Evolutionary conservation across 2,888 invertebrate species (phyloP), one percentile per base, ranked within the genome.

Genomic region (Euclidia mi): DNA sequence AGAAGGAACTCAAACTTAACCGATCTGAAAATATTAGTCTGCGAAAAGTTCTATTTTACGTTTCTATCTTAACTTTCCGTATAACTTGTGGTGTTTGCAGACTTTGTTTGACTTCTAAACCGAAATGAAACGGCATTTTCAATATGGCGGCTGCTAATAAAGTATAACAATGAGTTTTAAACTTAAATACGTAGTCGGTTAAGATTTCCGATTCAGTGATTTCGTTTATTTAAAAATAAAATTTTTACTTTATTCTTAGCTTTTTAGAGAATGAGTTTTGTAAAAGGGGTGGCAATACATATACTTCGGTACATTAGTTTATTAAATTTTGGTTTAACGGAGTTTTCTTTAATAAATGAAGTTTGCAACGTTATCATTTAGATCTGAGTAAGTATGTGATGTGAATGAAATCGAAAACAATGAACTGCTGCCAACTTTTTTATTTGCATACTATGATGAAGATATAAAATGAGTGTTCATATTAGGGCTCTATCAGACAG

Each of bases 1-100:
- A 70, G 72, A 72, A 44, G 64, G 57, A 78, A 79, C 65, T 79
- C 72, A 72, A 78, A 78, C 66, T 60, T 40, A 69, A 70, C 69
- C 66, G 56, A 68, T 71, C 48, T 40, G 59, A 78, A 78, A 81
- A 79, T 85, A 81, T 82, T 82, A 71, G 77, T 79, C 76, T 77
- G 61, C 70, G 66, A 14, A 71, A 73, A 78, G 64, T 74, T 80
- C 47, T 67, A 44, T 74, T 65, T 46, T 47, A 76, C 62, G 64
- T 62, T 75, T 56, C 70, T 68, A 56, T 56, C 9, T 15, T 44
- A 70, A 67, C 65, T 70, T 80, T 70, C 52, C 72, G 48, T 62
- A 69, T 75, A 74, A 74, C 76, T 75, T 74, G 64, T 66, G 74
- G 71, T 78, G 68, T 78, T 81, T 76, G 76, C 62, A 68, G 61